A percentile compares a stretch with the other conserved stretches of the same genome.
Evolutionary conservation across 2,113 vertebrate genomes (phyloP).

Genomic region (Naja naja): DNA sequence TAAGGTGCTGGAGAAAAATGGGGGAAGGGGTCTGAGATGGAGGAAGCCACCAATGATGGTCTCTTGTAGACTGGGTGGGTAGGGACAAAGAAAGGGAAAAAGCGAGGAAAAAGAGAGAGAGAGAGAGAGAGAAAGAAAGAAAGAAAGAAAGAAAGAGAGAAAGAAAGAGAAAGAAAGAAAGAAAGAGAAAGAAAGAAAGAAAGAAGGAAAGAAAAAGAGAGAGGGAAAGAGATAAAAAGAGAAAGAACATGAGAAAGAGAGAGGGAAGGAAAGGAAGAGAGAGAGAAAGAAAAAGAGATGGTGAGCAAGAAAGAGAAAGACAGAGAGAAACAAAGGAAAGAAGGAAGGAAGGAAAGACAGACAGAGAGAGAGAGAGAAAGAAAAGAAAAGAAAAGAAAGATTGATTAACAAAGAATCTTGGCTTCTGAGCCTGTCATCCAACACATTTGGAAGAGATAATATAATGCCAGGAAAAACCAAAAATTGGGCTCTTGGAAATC

Average conservation of each 20-base stretch:
- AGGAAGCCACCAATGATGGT: background rate
- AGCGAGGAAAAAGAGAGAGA: slow-evolving; percentile 67
- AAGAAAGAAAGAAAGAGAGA: background rate
- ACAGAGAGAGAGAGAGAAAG: too few relatives aligned
- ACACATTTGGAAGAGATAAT: background rate
- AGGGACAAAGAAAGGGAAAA: slow-evolving; percentile 18
- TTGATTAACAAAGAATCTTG: background rate
- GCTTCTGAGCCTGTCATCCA: background rate
- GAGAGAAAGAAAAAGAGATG: background rate
- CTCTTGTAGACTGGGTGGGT: background rate
- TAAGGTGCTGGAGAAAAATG: background rate
- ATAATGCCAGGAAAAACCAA: background rate
- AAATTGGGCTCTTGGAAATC: background rate
- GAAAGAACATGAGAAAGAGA: background rate
- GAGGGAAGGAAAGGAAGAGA: too few relatives aligned
- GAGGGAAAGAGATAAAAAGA: background rate
- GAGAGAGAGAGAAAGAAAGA: slow-evolving; percentile 89
- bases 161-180: accelerated
- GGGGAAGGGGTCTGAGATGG: background rate
- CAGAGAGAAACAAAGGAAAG: too few relatives aligned
- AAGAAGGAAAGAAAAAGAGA: background rate
- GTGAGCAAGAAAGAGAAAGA: background rate
- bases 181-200: background rate
- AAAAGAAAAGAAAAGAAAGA: background rate
- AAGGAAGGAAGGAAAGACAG: too few relatives aligned